Evolutionary conservation across 1,140 invertebrate genomes (phyloP).

Genomic region (Ganaspis sp.): DNA sequence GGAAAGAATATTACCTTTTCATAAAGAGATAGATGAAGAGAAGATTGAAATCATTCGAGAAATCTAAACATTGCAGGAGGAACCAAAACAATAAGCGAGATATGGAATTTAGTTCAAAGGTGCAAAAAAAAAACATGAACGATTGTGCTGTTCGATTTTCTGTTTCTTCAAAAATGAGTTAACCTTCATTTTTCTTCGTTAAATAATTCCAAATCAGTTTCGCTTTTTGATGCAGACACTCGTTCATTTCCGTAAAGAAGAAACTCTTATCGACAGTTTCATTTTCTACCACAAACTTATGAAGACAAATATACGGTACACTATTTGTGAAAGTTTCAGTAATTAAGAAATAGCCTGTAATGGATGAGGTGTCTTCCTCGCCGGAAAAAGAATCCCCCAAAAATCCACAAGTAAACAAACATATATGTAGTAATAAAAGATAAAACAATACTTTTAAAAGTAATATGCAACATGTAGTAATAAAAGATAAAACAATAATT

Average conservation of each 20-base stretch:
- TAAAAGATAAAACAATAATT: no score
- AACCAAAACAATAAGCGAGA: no score
- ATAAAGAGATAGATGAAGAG: no score
- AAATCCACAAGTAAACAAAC: no score
- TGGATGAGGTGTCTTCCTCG: conserved; percentile 59
- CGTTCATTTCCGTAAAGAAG: background rate
- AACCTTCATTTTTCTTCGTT: conserved; percentile 46
- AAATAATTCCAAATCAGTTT: conserved; percentile 55
- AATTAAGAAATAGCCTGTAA: conserved; percentile 58
- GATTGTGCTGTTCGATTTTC: conserved; percentile 17
- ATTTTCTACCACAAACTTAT: conserved; percentile 57
- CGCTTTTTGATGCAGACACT: conserved; percentile 22
- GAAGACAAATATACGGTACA: conserved; percentile 57
- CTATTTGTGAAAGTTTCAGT: conserved; percentile 35
- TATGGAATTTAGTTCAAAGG: no score
- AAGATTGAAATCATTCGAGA: no score
- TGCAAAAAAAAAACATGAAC: no score
- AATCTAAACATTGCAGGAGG: no score
- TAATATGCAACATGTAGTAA: no score
- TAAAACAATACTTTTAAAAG: no score
- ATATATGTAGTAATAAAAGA: no score
- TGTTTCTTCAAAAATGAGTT: conserved; percentile 7
- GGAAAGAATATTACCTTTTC: no score
- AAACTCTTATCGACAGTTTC: conserved; percentile 57
- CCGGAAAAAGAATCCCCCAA: background rate